Evolutionary conservation across 1,140 invertebrate genomes (phyloP).

Genomic region (Hypsibius dujardini): DNA sequence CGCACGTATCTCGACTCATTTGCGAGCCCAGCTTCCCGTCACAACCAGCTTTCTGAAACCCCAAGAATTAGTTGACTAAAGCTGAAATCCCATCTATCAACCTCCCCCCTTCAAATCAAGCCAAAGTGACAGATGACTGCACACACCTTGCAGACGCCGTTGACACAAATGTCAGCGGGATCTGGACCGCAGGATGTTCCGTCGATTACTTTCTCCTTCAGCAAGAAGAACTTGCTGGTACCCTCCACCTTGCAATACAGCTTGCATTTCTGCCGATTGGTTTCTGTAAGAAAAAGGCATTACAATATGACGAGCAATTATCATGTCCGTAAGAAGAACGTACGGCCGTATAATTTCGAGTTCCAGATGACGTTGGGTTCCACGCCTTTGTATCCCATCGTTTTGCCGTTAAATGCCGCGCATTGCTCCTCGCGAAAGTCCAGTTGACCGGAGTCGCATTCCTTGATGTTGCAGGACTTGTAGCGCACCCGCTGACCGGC

Average conservation of each 20-base stretch:
- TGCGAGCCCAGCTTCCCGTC: constrained; percentile 62
- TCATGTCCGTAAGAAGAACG: background rate
- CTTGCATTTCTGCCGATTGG: constrained; percentile 44
- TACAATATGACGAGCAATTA: background rate
- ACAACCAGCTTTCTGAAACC: constrained; percentile 56
- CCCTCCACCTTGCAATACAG: constrained; percentile 57
- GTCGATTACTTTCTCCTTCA: constrained; percentile 62
- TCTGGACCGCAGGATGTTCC: constrained; percentile 72
- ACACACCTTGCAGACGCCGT: constrained; percentile 54
- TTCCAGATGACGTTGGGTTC: constrained; percentile 12
- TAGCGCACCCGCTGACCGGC: constrained; percentile 55
- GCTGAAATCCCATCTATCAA: too few relatives aligned
- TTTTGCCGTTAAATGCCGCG: constrained; percentile 49
- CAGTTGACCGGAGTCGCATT: constrained; percentile 37
- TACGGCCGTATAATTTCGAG: constrained; percentile 5
- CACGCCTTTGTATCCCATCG: constrained; percentile 31
- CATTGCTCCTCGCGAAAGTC: constrained; percentile 66
- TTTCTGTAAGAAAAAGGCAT: background rate
- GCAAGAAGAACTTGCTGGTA: constrained; percentile 51
- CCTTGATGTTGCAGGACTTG: constrained; percentile 39
- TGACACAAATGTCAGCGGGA: constrained; percentile 57
- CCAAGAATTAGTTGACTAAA: too few relatives aligned
- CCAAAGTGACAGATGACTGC: too few relatives aligned
- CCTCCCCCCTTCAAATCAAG: too few relatives aligned
- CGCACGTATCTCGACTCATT: constrained; percentile 57